Conservation (phyloP, 2,797 vertebrate genomes). For the Pangasius mekongensis region DNA sequence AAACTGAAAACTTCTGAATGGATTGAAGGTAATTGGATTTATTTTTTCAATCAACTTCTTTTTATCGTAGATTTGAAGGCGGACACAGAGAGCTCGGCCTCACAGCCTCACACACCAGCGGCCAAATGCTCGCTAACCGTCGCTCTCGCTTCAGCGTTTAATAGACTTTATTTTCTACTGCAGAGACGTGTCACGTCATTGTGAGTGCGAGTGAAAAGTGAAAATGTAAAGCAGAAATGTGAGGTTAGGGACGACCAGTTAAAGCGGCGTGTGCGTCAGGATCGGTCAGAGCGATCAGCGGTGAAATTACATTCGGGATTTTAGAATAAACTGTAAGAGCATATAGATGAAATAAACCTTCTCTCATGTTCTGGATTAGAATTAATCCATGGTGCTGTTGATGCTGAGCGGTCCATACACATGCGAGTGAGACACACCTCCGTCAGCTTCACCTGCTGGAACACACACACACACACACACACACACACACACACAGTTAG, state of each 20-base stretch:
- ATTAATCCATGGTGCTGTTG: neutral
- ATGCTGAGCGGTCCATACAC: neutral
- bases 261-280: neutral
- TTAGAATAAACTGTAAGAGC: neutral
- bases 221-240: neutral
- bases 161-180: neutral
- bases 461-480: slow-evolving; percentile 11
- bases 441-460: neutral
- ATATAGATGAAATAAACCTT: neutral
- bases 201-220: neutral
- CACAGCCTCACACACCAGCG: neutral
- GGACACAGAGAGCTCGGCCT: neutral
- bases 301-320: neutral
- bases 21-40: neutral
- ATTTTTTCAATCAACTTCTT: neutral
- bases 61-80: neutral
- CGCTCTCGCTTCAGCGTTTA: neutral
- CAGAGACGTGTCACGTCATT: neutral
- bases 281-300: neutral
- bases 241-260: neutral
- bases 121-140: neutral
- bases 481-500: neutral
- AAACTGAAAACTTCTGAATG: too few relatives aligned
- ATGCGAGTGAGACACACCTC: neutral
- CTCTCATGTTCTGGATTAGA: neutral